Evolutionary conservation across 2,888 invertebrate species (phyloP), one percentile per base, ranked within the genome.

Genomic region (Eremobia ochroleuca): DNA sequence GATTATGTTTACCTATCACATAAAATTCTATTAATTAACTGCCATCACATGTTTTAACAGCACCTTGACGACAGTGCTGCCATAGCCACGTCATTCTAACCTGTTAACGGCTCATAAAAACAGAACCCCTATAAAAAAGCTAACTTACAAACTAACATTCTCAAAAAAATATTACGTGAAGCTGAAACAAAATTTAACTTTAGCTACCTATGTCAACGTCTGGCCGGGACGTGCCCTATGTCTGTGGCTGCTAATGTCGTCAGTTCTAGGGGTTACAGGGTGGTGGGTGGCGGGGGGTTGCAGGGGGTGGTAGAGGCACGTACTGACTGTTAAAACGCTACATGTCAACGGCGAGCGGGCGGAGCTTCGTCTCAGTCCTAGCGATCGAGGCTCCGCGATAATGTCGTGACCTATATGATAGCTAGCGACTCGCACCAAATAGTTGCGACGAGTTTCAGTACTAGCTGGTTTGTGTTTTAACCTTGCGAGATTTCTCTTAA

Each of bases 221-320:
- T 94, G 93, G 94, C 92, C 91, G 93, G 92, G 92, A 94, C 95
- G 94, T 95, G 95, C 95, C 95, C 94, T 94, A 94, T 94, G 96
- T 96, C 96, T 96, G 96, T 94, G 96, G 96, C 95, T 95, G 95
- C 95, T 96, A 96, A 96, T 96, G 96, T 96, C 96, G 96, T 95
- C 96, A 95, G 95, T 91, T 95, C 88, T 88, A 89, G 91, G 91
- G 92, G 91, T 85, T 77, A 79, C 77, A 83, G 86, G 90, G 87
- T 77, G 85, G 90, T 78, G 69, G 72, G 68, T 40, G 73, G 77
- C 68, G 80, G 83, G 75, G 82, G 79, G 37, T n/a, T 73, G 81
- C 76, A 68, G 83, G 87, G 85, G 91, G 91, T 89, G 94, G 91
- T 83, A 89, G 76, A 82, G 72, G 81, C 96, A 96, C 96, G 96